phyloP scores from a whole-genome alignment of 1,140 invertebrate species.

The Gonatopus flavifemur region DNA sequence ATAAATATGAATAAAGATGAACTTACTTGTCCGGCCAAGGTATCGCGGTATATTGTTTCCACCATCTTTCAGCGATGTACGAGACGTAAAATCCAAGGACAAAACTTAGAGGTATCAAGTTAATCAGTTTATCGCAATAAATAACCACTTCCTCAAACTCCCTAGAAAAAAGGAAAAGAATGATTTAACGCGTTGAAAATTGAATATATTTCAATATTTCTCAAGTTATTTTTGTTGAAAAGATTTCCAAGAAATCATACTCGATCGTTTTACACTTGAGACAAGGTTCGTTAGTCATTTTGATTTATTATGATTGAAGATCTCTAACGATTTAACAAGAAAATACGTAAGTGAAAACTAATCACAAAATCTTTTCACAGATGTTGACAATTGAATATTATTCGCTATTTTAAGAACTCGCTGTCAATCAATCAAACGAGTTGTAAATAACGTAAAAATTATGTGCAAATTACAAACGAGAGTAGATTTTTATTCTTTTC shows the following conservation, averaged over 20 bases:
- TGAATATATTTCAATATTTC: too few species aligned
- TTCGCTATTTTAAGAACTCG: too few species aligned
- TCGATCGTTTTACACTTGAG: neutral
- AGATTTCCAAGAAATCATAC: too few species aligned
- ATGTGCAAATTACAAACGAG: too few species aligned
- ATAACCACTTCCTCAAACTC: conserved; percentile 65
- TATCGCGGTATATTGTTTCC: conserved; percentile 72
- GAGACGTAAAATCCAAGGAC: conserved; percentile 78
- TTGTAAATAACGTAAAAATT: too few species aligned
- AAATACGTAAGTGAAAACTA: too few species aligned
- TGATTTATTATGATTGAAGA: neutral
- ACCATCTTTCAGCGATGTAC: conserved; percentile 72
- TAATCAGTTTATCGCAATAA: conserved; percentile 69
- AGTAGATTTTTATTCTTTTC: too few species aligned
- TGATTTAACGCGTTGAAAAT: neutral
- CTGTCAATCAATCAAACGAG: too few species aligned
- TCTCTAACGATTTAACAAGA: too few species aligned
- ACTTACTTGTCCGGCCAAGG: conserved; percentile 75
- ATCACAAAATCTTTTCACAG: too few species aligned
- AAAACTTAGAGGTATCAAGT: conserved; percentile 69
- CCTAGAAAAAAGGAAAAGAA: conserved; percentile 46
- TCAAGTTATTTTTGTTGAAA: too few species aligned
- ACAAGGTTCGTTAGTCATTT: neutral
- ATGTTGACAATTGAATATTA: too few species aligned
- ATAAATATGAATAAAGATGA: neutral